Evolutionary conservation across 2,797 vertebrate species (phyloP), one percentile per base, ranked within the genome.

Genomic region (Sebastes miniatus): DNA sequence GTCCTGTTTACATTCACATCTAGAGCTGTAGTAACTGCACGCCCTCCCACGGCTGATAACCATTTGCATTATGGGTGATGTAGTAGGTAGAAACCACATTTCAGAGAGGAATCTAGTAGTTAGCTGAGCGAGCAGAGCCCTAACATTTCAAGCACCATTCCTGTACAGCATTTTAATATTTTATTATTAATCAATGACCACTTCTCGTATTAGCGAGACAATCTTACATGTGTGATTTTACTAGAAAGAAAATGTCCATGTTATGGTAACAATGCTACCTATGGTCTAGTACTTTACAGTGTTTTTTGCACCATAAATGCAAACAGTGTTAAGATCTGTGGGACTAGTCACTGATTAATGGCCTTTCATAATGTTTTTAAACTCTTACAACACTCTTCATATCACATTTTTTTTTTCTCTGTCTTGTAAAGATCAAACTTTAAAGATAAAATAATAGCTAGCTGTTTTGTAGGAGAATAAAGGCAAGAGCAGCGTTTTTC

Each of bases 291-390:
- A 90, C 88, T 89, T 91, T 80, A 87, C 80, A 81, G 81, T 90
- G 89, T 12, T n/a, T 63, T 88, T 93, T 95, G 93, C 92, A 95
- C 92, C 91, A 92, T 77, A 29, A 83, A 91, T 83, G 87, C 80
- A 91, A 90, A 90, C 92, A 86, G 71, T 67, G 74, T 87, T 80
- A 83, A 83, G 87, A 91, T 84, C 84, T 86, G 88, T 85, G 89
- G 88, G 89, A 91, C 84, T 83, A 83, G 89, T 91, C 89, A 91
- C 92, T 91, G 89, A 89, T 89, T 91, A 92, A 95, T 95, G 95
- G 95, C 96, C 95, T 96, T 96, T 95, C 93, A 94, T 95, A 91
- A 95, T 90, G 88, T 95, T 95, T 94, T 94, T 93, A 95, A 93
- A 93, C 86, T 94, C 93, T 95, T 95, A 91, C 88, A 90, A 94